A percentile compares a stretch with the other conserved stretches of the same genome.
phyloP scores from a whole-genome alignment of 2,888 invertebrate species.

The Orthonevra nobilis region DNA sequence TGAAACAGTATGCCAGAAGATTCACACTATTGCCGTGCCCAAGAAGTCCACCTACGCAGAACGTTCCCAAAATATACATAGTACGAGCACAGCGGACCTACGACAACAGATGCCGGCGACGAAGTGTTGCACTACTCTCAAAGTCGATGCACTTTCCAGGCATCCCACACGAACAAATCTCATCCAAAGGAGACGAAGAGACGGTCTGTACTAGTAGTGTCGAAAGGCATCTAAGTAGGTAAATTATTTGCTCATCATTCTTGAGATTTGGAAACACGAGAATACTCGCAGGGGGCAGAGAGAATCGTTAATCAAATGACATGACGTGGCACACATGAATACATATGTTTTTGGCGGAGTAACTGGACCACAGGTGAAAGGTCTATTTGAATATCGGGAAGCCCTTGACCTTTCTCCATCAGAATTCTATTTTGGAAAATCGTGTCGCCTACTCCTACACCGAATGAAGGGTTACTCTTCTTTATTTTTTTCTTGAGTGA shows the following conservation, averaged over 20 bases:
- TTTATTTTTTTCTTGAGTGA: constrained; percentile 47
- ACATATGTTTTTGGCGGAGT: constrained; percentile 46
- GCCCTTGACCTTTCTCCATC: constrained; percentile 68
- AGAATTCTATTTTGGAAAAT: constrained; percentile 52
- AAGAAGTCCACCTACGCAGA: constrained; percentile 46
- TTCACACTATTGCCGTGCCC: constrained; percentile 49
- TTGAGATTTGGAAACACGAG: constrained; percentile 48
- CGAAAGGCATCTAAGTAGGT: neutral
- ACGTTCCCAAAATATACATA: constrained; percentile 58
- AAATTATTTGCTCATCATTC: constrained; percentile 32
- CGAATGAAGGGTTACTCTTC: constrained; percentile 1
- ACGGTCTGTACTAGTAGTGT: no score
- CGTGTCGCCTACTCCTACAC: constrained; percentile 21
- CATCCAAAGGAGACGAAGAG: no score
- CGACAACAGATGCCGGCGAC: constrained; percentile 64
- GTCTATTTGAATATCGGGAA: constrained; percentile 27
- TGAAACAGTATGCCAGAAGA: constrained; percentile 54
- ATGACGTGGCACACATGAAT: constrained; percentile 25
- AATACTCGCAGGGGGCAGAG: constrained; percentile 29
- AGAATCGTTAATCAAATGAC: no score
- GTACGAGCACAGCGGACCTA: constrained; percentile 49
- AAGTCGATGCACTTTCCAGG: constrained; percentile 66
- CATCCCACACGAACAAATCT: constrained; percentile 51
- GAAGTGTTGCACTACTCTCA: constrained; percentile 43
- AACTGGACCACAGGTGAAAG: constrained; percentile 46